Evolutionary conservation across 2,888 invertebrate genomes (phyloP), one percentile per base, ranked within the genome.

Genomic region (Aromia moschata): DNA sequence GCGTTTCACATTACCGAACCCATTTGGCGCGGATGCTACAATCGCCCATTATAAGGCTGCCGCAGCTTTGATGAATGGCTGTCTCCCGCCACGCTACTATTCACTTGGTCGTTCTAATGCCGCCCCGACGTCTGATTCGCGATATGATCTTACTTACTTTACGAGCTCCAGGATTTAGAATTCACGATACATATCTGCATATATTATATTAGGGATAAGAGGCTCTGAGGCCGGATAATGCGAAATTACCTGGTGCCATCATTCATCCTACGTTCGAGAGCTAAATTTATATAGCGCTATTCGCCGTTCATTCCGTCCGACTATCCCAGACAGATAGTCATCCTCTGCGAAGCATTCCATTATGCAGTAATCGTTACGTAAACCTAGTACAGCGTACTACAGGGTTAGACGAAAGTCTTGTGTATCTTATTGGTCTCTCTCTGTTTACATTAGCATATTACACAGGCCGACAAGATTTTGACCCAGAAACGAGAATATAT

Each of bases 1-100:
- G 60, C 68, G 69, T 70, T 70, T 68, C 67, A 63, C 69, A 70
- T 70, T 72, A 72, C 69, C 56, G 59, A 60, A 65, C 65, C 69
- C 68, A 70, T 72, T 73, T 73, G 64, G 69, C 67, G 62, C 60
- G 46, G 64, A 45, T 58, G 53, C 53, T 65, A 62, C 67, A 69
- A 67, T 67, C 68, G 64, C 18, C 68, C 68, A 64, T 67, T 62
- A 57, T 58, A 60, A 55, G 40, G 33, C 47, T 59, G 53, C 53
- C 38, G 55, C 30, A 58, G 57, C 46, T 65, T 65, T 67, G 69
- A 68, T 67, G 63, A 67, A 69, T 65, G 67, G 61, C 33, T 44
- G 18, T 44, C 36, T 43, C 57, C 53, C 53, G 56, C 62, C 68
- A 44, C 56, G 25, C 46, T 56, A 66, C 37, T 55, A 60, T 67